A percentile compares a stretch with the other conserved stretches of the same genome.
Evolutionary conservation across 2,113 vertebrate species (phyloP).

Genomic region (Empidonax alnorum): DNA sequence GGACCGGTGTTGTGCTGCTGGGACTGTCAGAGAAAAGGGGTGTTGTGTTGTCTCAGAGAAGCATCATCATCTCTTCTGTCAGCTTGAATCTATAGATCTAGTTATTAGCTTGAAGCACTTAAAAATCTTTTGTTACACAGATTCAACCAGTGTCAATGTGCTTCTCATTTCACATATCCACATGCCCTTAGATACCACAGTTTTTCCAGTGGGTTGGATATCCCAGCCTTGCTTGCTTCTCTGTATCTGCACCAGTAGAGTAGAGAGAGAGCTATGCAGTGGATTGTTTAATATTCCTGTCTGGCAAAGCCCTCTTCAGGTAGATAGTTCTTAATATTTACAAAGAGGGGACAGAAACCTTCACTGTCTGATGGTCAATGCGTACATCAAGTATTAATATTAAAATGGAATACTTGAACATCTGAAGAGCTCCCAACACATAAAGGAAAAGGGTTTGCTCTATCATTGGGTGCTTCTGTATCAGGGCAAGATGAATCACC

Average conservation of each 20-base stretch:
- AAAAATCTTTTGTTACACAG: background rate
- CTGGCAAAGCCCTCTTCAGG: background rate
- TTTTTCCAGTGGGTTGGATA: background rate
- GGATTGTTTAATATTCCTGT: background rate
- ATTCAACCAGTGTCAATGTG: background rate
- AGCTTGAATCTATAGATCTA: background rate
- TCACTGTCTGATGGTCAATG: background rate
- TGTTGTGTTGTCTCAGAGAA: background rate
- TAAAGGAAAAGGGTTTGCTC: background rate
- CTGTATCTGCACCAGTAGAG: background rate
- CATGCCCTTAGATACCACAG: background rate
- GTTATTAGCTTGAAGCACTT: background rate
- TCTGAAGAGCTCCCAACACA: background rate
- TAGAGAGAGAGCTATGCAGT: background rate
- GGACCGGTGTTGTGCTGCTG: background rate
- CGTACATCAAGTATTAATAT: background rate
- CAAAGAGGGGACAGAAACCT: background rate
- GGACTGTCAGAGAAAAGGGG: background rate
- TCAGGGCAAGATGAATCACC: background rate
- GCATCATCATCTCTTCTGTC: background rate
- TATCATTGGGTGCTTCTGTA: background rate
- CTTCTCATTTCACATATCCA: background rate
- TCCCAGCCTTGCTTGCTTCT: background rate
- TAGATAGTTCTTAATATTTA: background rate
- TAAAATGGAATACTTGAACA: background rate